A percentile compares a stretch with the other conserved stretches of the same genome.
Conservation (phyloP, 2,888 invertebrate species). For the Litoditis marina region DNA sequence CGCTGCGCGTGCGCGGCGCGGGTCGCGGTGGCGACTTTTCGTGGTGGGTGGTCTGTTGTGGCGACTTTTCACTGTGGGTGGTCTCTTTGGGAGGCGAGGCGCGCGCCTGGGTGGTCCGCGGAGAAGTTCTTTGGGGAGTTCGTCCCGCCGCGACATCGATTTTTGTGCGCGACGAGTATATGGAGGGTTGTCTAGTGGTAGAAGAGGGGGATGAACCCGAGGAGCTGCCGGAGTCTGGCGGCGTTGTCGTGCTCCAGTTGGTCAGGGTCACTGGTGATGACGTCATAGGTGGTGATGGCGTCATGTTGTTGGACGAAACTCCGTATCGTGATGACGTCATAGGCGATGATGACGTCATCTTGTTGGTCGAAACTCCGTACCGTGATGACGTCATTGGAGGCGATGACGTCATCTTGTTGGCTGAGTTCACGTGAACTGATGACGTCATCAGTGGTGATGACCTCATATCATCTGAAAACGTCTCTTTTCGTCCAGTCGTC, state of each 20-base stretch:
- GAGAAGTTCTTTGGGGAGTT: no score
- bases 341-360: not conserved
- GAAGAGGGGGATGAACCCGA: no score
- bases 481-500: not conserved
- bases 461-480: not conserved
- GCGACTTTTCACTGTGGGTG: not conserved
- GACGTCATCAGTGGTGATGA: not conserved
- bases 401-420: not conserved
- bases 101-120: no score
- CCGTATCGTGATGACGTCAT: not conserved
- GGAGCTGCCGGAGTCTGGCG: not conserved
- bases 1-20: no score
- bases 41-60: not conserved
- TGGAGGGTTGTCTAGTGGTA: no score
- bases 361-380: not conserved
- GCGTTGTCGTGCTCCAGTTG: not conserved
- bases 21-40: no score
- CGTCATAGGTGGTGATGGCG: not conserved
- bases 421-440: not conserved
- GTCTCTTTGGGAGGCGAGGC: not conserved
- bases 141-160: no score
- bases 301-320: not conserved
- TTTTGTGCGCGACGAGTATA: no score
- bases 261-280: not conserved
- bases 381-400: not conserved